Evolutionary conservation across 2,797 vertebrate genomes (phyloP), one percentile per base, ranked within the genome.

Genomic region (Furcifer pardalis): DNA sequence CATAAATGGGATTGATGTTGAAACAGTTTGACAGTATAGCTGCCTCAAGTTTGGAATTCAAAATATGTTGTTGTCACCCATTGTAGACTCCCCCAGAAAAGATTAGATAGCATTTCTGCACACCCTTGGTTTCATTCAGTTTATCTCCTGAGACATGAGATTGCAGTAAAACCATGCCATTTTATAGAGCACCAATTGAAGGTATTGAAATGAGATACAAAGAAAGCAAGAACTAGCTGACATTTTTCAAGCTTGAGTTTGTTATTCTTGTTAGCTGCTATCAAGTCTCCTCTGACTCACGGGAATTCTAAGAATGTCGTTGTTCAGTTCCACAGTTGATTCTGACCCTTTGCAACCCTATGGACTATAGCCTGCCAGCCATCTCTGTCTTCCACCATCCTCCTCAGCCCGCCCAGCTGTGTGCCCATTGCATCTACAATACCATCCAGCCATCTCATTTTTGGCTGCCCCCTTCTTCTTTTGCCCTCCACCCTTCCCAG

Each of bases 1-100:
- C 85, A 69, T 90, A 90, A 91, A 86, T 77, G 86, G 72, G 60
- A 80, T 35, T 83, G 90, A 94, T 88, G 90, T 90, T 93, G 93
- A 96, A 92, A 0, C 75, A 88, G 27, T 37, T 7, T 89, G 91
- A 89, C 88, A 84, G 46, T 86, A 56, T 79, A 37, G 1, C 80
- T 80, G 87, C 86, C 85, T 90, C 71, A 77, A 77, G 82, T 84
- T 86, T 90, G 86, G 86, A 90, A 82, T 59, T 74, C 0, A 3
- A 62, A 7, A 85, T 42, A 46, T 62, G 82, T 79, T 83, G 59
- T 5, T 42, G 2, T 89, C 44, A 84, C 8, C 85, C 84, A 76
- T 21, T 84, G 71, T 62, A 10, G 4, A 7, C 37, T 66, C 59
- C 89, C 25, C 0, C 79, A 56, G 85, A 89, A 81, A 59, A 92